Percentiles rank a stretch among this genome's conserved stretches.
These are phyloP conservation scores for Novumbra hubbsi DNA, from an alignment of 2,797 vertebrate genomes.

Conservation along the genomic window DNA sequence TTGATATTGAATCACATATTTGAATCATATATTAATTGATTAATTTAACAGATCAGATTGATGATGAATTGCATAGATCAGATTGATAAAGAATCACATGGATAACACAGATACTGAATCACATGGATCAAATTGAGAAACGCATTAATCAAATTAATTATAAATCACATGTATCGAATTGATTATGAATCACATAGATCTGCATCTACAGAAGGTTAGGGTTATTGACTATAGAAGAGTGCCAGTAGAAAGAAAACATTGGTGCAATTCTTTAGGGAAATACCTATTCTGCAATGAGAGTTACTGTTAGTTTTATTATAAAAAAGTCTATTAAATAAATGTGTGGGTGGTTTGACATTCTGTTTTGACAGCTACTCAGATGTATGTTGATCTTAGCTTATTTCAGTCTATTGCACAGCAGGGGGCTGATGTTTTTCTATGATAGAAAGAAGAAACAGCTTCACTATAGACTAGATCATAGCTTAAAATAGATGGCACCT, in stretches of 20 bases:
- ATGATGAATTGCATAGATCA: too few relatives aligned
- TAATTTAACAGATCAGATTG: too few relatives aligned
- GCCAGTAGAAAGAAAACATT: not conserved
- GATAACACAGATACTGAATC: too few relatives aligned
- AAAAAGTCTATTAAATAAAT: slow-evolving; percentile 41
- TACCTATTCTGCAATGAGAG: slow-evolving; percentile 22
- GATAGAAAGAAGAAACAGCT: slow-evolving; percentile 47
- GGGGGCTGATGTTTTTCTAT: slow-evolving; percentile 45
- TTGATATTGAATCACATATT: not conserved
- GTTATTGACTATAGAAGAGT: not conserved
- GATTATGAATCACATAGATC: not conserved
- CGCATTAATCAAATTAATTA: not conserved
- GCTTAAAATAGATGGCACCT: slow-evolving; percentile 58
- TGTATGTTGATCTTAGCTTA: slow-evolving; percentile 36
- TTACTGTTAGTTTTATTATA: slow-evolving; percentile 27
- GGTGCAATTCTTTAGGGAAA: not conserved
- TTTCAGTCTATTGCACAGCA: slow-evolving; percentile 46
- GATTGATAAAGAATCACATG: too few relatives aligned
- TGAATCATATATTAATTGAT: not conserved
- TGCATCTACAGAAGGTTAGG: not conserved
- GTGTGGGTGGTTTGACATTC: slow-evolving; percentile 47
- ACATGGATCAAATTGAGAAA: not conserved
- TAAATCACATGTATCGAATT: not conserved
- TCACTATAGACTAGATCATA: slow-evolving; percentile 16
- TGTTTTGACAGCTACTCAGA: slow-evolving; percentile 45